These are phyloP conservation scores for Macroramphosus scolopax DNA, from an alignment of 2,797 vertebrate genomes.

Conservation along the genomic window DNA sequence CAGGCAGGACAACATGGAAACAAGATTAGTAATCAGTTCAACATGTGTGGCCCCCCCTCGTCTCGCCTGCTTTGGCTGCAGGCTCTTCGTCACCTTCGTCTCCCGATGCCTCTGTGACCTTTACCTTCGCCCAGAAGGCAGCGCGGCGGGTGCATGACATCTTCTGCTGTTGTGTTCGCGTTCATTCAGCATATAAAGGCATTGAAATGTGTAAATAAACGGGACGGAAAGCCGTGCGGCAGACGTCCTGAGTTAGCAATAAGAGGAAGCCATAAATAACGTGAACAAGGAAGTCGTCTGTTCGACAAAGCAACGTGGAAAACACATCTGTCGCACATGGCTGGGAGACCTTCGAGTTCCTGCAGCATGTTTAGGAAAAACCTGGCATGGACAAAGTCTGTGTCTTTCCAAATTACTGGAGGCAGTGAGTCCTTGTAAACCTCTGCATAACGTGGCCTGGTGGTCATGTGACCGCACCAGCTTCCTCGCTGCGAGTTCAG, in stretches of 20 bases:
- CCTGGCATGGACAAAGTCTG: conserved; percentile 39
- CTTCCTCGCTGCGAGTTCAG: conserved; percentile 16
- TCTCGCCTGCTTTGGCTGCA: too few relatives aligned
- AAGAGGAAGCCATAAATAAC: conserved; percentile 2
- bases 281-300: conserved; percentile 27
- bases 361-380: conserved; percentile 55
- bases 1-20: too few relatives aligned
- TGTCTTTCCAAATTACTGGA: conserved; percentile 41
- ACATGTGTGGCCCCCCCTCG: too few relatives aligned
- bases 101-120: too few relatives aligned
- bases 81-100: too few relatives aligned
- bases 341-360: conserved; percentile 23
- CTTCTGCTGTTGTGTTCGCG: too few relatives aligned
- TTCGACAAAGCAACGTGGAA: conserved; percentile 59
- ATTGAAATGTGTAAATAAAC: neutral
- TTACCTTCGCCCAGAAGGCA: too few relatives aligned
- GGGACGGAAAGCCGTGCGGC: neutral
- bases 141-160: too few relatives aligned
- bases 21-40: too few relatives aligned
- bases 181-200: too few relatives aligned
- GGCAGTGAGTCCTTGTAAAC: conserved; percentile 29
- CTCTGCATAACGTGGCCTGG: conserved; percentile 49
- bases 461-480: conserved; percentile 51
- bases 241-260: conserved; percentile 3
- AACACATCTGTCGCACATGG: conserved; percentile 49